A percentile compares a stretch with the other conserved stretches of the same genome.
Conservation (phyloP, 2,888 invertebrate species). For the Diabrotica balteata region DNA sequence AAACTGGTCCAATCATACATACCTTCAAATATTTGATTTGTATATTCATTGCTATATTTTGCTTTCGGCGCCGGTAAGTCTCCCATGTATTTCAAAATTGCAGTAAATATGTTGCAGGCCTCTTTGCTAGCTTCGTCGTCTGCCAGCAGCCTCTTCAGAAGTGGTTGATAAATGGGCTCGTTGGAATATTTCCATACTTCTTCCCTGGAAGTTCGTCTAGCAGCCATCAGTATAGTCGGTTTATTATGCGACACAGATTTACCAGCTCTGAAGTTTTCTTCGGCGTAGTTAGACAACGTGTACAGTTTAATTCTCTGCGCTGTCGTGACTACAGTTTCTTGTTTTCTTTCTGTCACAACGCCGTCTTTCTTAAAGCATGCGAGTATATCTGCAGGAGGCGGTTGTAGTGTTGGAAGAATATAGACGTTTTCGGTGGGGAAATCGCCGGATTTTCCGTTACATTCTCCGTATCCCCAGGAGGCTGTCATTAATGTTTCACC, state of each 20-base stretch:
- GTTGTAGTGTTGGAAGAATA: constrained; percentile 81
- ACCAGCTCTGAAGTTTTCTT: constrained; percentile 75
- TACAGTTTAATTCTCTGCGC: constrained; percentile 75
- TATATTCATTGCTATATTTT: constrained; percentile 80
- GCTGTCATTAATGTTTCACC: constrained; percentile 78
- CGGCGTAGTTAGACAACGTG: constrained; percentile 83
- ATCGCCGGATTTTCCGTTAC: constrained; percentile 76
- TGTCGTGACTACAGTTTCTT: constrained; percentile 57
- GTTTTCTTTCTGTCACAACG: constrained; percentile 41
- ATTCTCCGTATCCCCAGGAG: constrained; percentile 76
- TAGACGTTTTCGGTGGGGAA: constrained; percentile 88
- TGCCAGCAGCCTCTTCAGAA: constrained; percentile 76
- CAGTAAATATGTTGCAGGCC: constrained; percentile 68
- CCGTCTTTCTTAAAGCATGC: constrained; percentile 70
- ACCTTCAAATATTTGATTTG: constrained; percentile 84
- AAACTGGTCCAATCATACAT: neutral
- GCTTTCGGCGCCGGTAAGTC: constrained; percentile 86
- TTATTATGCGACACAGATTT: constrained; percentile 65
- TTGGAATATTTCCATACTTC: constrained; percentile 85
- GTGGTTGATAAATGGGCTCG: constrained; percentile 82
- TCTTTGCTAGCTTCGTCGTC: constrained; percentile 76
- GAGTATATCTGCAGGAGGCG: constrained; percentile 74
- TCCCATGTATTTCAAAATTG: constrained; percentile 88
- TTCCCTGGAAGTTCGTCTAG: constrained; percentile 70
- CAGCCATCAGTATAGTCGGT: constrained; percentile 71